Percentiles rank a stretch among this genome's conserved stretches.
phyloP scores from a whole-genome alignment of 2,113 vertebrate genomes.

The Synodontis membranacea region DNA sequence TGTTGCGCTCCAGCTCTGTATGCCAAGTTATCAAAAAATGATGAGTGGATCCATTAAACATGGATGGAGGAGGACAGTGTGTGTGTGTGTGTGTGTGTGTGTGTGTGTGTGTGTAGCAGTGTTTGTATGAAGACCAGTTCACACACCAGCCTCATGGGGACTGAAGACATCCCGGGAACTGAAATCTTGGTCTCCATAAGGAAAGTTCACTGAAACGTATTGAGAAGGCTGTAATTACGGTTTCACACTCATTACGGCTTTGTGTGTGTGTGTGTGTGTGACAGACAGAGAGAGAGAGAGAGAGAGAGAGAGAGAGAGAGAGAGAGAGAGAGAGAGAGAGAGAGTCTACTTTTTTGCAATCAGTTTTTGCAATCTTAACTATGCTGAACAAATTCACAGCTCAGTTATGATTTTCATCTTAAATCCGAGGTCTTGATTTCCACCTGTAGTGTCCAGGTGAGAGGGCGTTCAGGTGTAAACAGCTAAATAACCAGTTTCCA shows the following conservation, averaged over 20 bases:
- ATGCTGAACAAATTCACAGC: background rate
- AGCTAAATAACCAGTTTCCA: background rate
- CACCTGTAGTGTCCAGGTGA: background rate
- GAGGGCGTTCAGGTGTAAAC: conserved; percentile 43
- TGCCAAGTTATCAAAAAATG: background rate
- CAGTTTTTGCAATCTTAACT: background rate
- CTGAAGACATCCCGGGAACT: background rate
- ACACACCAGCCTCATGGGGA: background rate
- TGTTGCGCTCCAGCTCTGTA: background rate
- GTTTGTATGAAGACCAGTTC: background rate
- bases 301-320: background rate
- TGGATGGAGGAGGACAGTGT: background rate
- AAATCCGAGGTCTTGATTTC: background rate
- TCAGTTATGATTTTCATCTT: background rate
- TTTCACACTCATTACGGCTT: background rate
- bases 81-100: background rate
- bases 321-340: background rate
- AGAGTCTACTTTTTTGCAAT: background rate
- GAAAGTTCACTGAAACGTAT: background rate
- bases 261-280: background rate
- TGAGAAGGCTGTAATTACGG: background rate
- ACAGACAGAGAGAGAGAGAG: background rate
- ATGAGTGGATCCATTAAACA: background rate
- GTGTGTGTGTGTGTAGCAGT: background rate
- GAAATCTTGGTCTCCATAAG: background rate